These are phyloP conservation scores for Meteorus sp. DNA, from an alignment of 1,140 invertebrate species.

Conservation along the genomic window DNA sequence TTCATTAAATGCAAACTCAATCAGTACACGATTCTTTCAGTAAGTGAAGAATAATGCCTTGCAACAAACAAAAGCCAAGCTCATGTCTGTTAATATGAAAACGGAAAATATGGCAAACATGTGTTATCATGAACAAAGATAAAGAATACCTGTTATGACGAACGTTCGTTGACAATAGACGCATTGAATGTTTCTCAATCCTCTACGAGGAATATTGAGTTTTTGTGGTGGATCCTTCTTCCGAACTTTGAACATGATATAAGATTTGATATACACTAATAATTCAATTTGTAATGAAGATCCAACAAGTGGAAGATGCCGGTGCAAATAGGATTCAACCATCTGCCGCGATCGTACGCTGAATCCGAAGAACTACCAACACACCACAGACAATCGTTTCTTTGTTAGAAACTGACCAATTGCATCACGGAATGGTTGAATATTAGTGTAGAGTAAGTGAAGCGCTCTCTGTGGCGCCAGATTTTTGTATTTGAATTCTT, in stretches of 20 bases:
- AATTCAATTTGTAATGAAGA: too few species aligned
- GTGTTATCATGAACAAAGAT: neutral
- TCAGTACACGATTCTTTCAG: too few species aligned
- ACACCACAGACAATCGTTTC: neutral
- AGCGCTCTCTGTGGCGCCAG: too few species aligned
- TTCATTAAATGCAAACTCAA: too few species aligned
- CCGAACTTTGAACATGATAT: too few species aligned
- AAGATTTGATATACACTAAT: too few species aligned
- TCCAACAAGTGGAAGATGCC: neutral
- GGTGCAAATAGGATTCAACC: neutral
- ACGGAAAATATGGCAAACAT: neutral
- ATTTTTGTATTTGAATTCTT: too few species aligned
- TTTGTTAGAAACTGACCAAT: neutral
- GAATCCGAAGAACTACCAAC: neutral
- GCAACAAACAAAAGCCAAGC: neutral
- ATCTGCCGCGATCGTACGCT: neutral
- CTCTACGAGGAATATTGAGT: constrained; percentile 21
- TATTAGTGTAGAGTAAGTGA: too few species aligned
- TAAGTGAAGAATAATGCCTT: too few species aligned
- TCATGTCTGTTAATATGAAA: neutral
- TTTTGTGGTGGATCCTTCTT: neutral
- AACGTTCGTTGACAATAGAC: constrained; percentile 35
- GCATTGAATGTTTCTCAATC: constrained; percentile 32
- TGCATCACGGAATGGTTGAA: too few species aligned
- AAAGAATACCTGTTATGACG: constrained; percentile 33